Evolutionary conservation across 1,140 invertebrate genomes (phyloP).

Genomic region (Zeugodacus cucurbitae): DNA sequence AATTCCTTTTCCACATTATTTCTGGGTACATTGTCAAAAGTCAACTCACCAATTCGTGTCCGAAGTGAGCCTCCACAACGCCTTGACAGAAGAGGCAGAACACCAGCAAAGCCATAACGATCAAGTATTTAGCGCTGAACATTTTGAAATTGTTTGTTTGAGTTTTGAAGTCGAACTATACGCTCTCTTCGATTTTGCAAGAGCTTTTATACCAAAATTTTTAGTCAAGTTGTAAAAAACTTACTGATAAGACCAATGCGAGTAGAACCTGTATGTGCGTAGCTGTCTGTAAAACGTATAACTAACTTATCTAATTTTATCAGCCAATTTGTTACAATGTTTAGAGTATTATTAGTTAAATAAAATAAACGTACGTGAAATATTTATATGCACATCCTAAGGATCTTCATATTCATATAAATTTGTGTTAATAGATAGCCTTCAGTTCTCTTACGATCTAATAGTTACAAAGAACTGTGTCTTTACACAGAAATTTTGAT

Average conservation of each 20-base stretch:
- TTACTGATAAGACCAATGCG: too few species aligned
- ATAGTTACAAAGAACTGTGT: too few species aligned
- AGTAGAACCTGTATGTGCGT: too few species aligned
- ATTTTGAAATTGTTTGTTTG: background rate
- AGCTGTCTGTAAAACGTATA: too few species aligned
- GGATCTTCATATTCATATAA: too few species aligned
- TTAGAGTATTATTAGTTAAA: background rate
- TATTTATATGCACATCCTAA: too few species aligned
- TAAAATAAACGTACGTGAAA: too few species aligned
- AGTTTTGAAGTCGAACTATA: background rate
- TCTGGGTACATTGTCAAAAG: background rate
- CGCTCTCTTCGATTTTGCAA: background rate
- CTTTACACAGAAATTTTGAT: too few species aligned
- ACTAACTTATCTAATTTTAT: background rate
- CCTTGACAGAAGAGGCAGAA: conserved; percentile 21
- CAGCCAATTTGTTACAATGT: background rate
- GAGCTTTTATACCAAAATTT: background rate
- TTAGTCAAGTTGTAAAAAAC: too few species aligned
- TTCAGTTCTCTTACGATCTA: too few species aligned
- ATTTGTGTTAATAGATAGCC: too few species aligned
- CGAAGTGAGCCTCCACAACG: background rate
- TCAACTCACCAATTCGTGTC: conserved; percentile 38
- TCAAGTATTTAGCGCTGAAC: conserved; percentile 35
- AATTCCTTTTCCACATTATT: background rate
- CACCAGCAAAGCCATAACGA: conserved; percentile 5